These are phyloP conservation scores for Solenodon paradoxus DNA, from an alignment of 2,113 vertebrate species.

Conservation along the genomic window DNA sequence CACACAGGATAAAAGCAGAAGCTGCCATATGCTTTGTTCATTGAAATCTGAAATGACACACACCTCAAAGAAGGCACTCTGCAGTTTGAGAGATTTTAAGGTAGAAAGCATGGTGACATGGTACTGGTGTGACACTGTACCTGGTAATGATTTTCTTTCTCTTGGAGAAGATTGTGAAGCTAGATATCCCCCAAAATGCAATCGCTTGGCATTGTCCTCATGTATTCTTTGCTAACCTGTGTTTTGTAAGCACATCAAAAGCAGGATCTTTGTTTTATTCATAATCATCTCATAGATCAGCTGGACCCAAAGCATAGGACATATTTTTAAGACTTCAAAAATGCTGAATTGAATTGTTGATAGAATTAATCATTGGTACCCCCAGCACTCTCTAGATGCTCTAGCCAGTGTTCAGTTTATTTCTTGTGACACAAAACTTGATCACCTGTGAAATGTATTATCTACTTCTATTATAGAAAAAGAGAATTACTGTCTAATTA, in stretches of 20 bases:
- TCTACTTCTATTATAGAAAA: background rate
- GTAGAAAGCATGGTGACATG: background rate
- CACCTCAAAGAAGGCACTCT: background rate
- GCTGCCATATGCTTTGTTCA: background rate
- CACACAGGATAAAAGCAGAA: background rate
- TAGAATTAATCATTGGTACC: background rate
- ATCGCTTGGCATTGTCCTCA: background rate
- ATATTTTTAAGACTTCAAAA: background rate
- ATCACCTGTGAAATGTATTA: background rate
- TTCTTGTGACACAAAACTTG: background rate
- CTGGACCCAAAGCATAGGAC: background rate
- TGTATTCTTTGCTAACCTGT: background rate
- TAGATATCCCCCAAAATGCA: background rate
- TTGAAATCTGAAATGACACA: background rate
- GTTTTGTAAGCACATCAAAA: background rate
- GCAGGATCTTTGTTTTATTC: background rate
- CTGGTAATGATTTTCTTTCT: background rate
- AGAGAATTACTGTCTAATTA: background rate
- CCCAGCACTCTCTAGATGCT: background rate
- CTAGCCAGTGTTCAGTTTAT: background rate
- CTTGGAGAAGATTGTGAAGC: background rate
- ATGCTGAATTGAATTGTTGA: background rate
- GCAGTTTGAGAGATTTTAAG: background rate
- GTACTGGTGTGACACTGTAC: background rate
- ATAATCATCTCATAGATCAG: background rate